Percentiles rank a stretch among this genome's conserved stretches.
phyloP scores from a whole-genome alignment of 1,140 invertebrate genomes.

The Pseudomyrmex sp. region DNA sequence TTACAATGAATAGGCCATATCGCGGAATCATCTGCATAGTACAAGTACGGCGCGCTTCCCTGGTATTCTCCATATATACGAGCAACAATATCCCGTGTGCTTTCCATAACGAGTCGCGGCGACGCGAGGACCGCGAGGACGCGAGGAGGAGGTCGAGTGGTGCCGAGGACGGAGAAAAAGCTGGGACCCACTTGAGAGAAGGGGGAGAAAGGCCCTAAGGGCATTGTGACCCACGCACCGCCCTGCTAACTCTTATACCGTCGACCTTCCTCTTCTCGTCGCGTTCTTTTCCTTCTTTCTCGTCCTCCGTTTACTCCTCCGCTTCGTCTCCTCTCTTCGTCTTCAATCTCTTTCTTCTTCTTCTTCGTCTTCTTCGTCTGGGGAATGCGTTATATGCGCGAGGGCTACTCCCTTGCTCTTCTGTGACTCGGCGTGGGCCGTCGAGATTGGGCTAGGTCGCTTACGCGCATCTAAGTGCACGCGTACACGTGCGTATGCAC shows the following conservation, averaged over 20 bases:
- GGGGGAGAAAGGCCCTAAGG: slow-evolving; percentile 64
- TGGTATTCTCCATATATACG: slow-evolving; percentile 76
- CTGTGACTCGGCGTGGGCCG: slow-evolving; percentile 71
- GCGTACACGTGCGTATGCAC: not conserved
- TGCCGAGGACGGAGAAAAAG: slow-evolving; percentile 16
- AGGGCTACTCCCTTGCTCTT: slow-evolving; percentile 72
- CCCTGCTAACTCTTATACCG: slow-evolving; percentile 77
- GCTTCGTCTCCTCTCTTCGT: slow-evolving; percentile 35
- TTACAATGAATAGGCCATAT: slow-evolving; percentile 83
- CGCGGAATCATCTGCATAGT: slow-evolving; percentile 82
- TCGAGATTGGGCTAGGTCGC: slow-evolving; percentile 80
- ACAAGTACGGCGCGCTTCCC: slow-evolving; percentile 75
- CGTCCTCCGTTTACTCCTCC: slow-evolving; percentile 37
- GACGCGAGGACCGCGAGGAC: slow-evolving; percentile 41
- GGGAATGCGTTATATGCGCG: slow-evolving; percentile 69
- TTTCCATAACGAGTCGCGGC: slow-evolving; percentile 79
- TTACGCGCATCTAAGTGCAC: slow-evolving; percentile 65
- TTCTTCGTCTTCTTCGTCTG: slow-evolving; percentile 46
- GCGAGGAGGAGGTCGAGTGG: slow-evolving; percentile 32
- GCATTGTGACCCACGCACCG: slow-evolving; percentile 83
- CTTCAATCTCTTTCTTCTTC: slow-evolving; percentile 41
- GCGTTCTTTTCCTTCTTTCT: slow-evolving; percentile 49
- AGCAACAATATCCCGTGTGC: slow-evolving; percentile 77
- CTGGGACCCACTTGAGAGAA: not conserved
- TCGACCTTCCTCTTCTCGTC: slow-evolving; percentile 39